A percentile compares a stretch with the other conserved stretches of the same genome.
Conservation (phyloP, 2,888 invertebrate species). For the Abrostola triplasia region DNA sequence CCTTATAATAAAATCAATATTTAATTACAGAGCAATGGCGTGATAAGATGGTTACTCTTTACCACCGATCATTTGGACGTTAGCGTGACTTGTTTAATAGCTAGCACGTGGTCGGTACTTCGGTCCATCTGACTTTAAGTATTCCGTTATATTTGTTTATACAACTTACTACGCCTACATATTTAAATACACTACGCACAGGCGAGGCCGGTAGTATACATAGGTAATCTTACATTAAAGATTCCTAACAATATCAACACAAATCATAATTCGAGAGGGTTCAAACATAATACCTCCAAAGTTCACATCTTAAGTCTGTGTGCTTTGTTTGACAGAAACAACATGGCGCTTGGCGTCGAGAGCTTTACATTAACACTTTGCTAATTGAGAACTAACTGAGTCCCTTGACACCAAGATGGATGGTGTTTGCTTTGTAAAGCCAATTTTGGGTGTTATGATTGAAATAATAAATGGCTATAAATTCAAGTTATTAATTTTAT, state of each 20-base stretch:
- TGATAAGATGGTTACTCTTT: too few species aligned
- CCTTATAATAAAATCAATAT: too few species aligned
- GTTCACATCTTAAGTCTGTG: slow-evolving; percentile 36
- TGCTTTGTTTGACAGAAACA: slow-evolving; percentile 49
- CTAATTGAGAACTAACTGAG: slow-evolving; percentile 50
- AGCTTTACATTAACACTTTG: slow-evolving; percentile 48
- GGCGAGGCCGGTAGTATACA: background rate
- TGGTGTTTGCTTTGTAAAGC: slow-evolving; percentile 34
- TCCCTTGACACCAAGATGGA: slow-evolving; percentile 32
- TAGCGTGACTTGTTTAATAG: too few species aligned
- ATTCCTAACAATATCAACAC: slow-evolving; percentile 16
- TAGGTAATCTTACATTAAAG: background rate
- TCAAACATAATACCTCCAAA: slow-evolving; percentile 29
- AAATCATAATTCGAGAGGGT: slow-evolving; percentile 21
- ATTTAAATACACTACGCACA: too few species aligned
- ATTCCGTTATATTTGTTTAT: too few species aligned
- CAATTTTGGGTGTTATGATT: slow-evolving; percentile 8
- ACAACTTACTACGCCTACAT: too few species aligned
- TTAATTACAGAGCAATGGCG: too few species aligned
- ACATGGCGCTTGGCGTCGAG: slow-evolving; percentile 44
- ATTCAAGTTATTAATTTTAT: too few species aligned
- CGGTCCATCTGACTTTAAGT: too few species aligned
- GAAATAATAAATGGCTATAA: too few species aligned
- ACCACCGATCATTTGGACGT: too few species aligned
- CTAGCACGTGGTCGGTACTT: too few species aligned